Evolutionary conservation across 2,797 vertebrate species (phyloP).

Genomic region (Xiphophorus birchmanni): DNA sequence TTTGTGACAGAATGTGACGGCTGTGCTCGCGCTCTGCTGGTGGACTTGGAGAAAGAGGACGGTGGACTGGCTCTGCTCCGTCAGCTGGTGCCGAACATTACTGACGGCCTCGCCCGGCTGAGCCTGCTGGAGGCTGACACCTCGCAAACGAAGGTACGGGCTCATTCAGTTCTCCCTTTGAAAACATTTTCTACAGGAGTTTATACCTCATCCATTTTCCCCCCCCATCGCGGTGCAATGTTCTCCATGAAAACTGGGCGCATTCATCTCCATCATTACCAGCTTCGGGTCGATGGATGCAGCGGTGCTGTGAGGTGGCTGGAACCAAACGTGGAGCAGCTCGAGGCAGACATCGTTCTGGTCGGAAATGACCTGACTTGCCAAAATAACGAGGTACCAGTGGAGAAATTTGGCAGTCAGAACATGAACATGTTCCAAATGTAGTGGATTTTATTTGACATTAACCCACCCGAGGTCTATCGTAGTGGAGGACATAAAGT

Average conservation of each 20-base stretch:
- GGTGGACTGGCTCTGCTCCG: slow-evolving; percentile 73
- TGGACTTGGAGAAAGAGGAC: slow-evolving; percentile 75
- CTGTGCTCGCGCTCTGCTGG: slow-evolving; percentile 81
- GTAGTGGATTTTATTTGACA: not conserved
- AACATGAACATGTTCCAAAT: not conserved
- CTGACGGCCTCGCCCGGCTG: slow-evolving; percentile 2
- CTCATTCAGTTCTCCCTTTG: not conserved
- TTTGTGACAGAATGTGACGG: slow-evolving; percentile 81
- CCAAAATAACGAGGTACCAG: not conserved
- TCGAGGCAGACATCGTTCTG: not conserved
- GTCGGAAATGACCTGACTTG: not conserved
- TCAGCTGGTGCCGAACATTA: slow-evolving; percentile 73
- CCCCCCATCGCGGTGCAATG: not conserved
- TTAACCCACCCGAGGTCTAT: not conserved
- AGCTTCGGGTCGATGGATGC: too few relatives aligned
- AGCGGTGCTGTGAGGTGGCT: not conserved
- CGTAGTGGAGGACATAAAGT: too few relatives aligned
- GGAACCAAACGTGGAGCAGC: not conserved
- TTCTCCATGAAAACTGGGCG: too few relatives aligned
- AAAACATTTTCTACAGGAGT: not conserved
- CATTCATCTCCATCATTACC: too few relatives aligned
- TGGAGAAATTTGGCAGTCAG: not conserved
- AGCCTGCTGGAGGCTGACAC: slow-evolving; percentile 72
- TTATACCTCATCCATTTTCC: rapidly evolving
- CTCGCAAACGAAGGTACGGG: slow-evolving; percentile 79